phyloP scores from a whole-genome alignment of 30 jellyfish, hydroid and myxozoan genomes.

The Aurelia aurita region DNA sequence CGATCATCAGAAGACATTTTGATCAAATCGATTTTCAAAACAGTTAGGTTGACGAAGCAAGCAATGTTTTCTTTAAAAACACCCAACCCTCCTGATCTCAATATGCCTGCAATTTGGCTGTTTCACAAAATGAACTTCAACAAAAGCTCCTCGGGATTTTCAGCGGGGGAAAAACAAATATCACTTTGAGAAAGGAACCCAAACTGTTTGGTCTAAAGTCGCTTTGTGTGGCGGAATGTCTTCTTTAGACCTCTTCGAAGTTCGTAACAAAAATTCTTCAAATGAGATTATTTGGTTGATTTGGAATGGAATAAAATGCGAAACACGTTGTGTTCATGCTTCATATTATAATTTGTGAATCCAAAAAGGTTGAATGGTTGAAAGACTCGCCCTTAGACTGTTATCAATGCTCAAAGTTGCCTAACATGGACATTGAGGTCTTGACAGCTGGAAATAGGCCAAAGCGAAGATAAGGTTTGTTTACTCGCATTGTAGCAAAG shows the following conservation, averaged over 20 bases:
- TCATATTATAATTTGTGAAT: too few relatives aligned
- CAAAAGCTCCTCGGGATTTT: constrained; percentile 21
- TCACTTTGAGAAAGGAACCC: constrained; percentile 1
- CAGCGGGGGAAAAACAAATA: constrained; percentile 14
- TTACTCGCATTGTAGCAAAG: too few relatives aligned
- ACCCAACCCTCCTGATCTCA: constrained; percentile 1
- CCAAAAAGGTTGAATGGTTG: too few relatives aligned
- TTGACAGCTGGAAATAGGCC: too few relatives aligned
- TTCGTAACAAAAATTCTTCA: background rate
- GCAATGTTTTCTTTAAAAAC: constrained; percentile 8
- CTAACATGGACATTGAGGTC: too few relatives aligned
- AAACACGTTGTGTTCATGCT: too few relatives aligned
- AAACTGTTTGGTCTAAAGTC: background rate
- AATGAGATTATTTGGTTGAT: background rate
- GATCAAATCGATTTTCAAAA: background rate
- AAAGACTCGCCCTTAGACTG: too few relatives aligned
- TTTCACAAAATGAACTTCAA: background rate
- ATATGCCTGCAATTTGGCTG: background rate
- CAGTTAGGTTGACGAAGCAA: background rate
- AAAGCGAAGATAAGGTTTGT: too few relatives aligned
- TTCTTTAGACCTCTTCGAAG: constrained; percentile 21
- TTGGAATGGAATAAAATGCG: constrained; percentile 11
- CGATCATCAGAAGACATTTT: constrained; percentile 60
- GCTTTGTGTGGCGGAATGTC: constrained; percentile 33
- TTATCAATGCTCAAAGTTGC: too few relatives aligned